Base-by-base conservation (phyloP, 1,140 invertebrate genomes). In the Popillia japonica region DNA sequence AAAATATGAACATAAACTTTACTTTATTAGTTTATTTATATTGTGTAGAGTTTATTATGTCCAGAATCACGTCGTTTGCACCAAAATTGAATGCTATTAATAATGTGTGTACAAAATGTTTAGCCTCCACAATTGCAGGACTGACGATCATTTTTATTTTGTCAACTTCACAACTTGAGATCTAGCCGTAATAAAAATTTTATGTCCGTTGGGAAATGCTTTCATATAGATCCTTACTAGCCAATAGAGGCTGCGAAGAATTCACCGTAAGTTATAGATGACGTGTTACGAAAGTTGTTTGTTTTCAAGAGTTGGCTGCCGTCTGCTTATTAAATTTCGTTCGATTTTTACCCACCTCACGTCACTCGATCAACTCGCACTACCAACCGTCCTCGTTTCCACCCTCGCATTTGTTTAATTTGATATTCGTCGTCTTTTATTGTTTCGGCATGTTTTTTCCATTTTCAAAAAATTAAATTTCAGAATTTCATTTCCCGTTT, bases 401-500 rank as follows among this genome's bases (percentile, higher is more conserved):
- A 20, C 61, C 27, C 22, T 68, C 61, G 61, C 61, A 68, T 68
- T 23, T 68, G 61, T 34, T 68, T 68, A 68, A 68, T 68, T 68
- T 34, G 61, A 68, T 68, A 68, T 68, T 68, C 22, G 20, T 22
- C 22, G 61, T 34, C 61, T 68, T 68, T 68, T 68, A 68, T 68
- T 68, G 61, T 68, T 68, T 68, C 61, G 61, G 61, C 27, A 68
- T 22, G 20, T 22, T 68, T 68, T 68, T 68, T 68, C 22, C 61
- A 17, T 22, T 68, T 68, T 22, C 6, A 17, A 68, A 22, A 68
- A 68, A 68, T 68, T 68, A 68, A 68, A 68, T 68, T 68, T 68
- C 61, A 68, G 22, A 68, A 68, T 68, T 68, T 68, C 61, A 34
- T 68, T 68, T 68, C 61, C 61, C 61, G 22, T 68, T 68, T 22